These are phyloP conservation scores for Pelodytes ibericus DNA, from an alignment of 2,797 vertebrate genomes.

Conservation along the genomic window DNA sequence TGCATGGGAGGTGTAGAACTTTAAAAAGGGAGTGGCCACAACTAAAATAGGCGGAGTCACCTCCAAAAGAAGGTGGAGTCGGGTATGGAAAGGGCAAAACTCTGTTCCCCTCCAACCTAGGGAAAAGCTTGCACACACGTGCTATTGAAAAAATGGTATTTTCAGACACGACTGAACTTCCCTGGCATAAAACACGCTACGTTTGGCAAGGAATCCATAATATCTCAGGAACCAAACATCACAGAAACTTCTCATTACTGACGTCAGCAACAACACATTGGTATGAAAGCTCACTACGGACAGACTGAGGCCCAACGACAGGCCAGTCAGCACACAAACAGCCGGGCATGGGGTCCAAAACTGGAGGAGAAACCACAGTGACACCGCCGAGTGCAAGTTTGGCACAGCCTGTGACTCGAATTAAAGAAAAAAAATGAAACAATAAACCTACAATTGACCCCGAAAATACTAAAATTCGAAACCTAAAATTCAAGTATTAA, in stretches of 20 bases:
- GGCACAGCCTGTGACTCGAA: constrained; percentile 81
- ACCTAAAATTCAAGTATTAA: constrained; percentile 92
- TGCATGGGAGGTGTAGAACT: too few relatives aligned
- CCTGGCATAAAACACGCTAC: background rate
- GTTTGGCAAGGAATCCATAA: background rate
- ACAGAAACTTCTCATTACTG: background rate
- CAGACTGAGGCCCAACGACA: background rate
- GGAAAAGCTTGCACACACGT: too few relatives aligned
- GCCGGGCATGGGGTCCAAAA: background rate
- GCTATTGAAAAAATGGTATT: too few relatives aligned
- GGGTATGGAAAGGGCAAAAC: too few relatives aligned
- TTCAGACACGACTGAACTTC: background rate
- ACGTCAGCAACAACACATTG: background rate
- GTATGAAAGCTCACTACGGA: background rate
- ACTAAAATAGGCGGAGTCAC: too few relatives aligned
- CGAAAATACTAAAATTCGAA: constrained; percentile 52
- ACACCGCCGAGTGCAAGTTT: constrained; percentile 67
- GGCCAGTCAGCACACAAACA: background rate
- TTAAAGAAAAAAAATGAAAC: constrained; percentile 81
- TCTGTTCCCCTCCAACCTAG: too few relatives aligned
- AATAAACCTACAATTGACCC: too few relatives aligned
- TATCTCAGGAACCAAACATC: background rate
- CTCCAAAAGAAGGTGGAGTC: too few relatives aligned
- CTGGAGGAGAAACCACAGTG: background rate
- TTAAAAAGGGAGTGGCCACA: too few relatives aligned